These are phyloP conservation scores for Poecile atricapillus DNA, from an alignment of 2,113 vertebrate genomes.

Conservation along the genomic window DNA sequence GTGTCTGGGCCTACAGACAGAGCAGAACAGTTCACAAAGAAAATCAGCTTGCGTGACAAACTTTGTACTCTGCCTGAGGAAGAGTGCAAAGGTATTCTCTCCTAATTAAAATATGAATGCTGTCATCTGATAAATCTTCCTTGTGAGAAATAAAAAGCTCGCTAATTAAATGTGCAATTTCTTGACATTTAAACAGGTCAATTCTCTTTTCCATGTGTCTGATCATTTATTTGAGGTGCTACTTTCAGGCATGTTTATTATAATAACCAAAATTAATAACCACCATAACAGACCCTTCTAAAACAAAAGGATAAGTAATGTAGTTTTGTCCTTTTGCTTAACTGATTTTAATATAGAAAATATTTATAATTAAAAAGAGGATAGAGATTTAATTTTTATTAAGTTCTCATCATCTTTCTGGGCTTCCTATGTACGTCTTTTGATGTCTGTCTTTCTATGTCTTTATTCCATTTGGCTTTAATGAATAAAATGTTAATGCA, in stretches of 20 bases:
- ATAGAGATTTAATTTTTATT: background rate
- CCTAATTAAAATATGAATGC: constrained; percentile 63
- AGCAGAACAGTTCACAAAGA: background rate
- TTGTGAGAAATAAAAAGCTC: constrained; percentile 53
- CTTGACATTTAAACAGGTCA: constrained; percentile 58
- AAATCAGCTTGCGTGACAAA: background rate
- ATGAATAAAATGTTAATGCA: background rate
- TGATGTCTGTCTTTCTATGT: background rate
- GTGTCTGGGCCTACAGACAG: background rate
- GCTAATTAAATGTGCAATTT: constrained; percentile 57
- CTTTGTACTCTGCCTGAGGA: constrained; percentile 2
- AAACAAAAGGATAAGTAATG: background rate
- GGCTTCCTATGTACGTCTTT: background rate
- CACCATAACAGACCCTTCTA: background rate
- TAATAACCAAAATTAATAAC: constrained; percentile 38
- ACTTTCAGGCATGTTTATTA: constrained; percentile 40
- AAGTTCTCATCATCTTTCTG: background rate
- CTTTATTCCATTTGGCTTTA: background rate
- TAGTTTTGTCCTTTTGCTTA: background rate
- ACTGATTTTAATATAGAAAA: background rate
- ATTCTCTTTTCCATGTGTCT: background rate
- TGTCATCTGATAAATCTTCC: constrained; percentile 47
- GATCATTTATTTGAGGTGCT: constrained; percentile 37
- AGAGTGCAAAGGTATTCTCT: constrained; percentile 48
- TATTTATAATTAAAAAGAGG: background rate